Conservation (phyloP, 2,113 vertebrate genomes). For the Myotis davidii region DNA sequence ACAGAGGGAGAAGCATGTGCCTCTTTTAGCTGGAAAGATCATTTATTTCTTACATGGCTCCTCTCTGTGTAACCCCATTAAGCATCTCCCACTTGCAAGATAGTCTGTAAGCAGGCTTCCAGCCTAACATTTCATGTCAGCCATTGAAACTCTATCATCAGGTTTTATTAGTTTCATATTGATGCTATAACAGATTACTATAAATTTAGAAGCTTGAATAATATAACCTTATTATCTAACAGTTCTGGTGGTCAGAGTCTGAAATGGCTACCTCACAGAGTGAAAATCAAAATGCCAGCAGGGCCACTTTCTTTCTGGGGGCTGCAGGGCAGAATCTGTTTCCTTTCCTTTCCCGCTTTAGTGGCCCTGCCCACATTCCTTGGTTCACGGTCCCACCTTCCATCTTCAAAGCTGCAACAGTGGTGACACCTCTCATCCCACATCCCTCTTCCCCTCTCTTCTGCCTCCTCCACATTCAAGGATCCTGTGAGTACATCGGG, state of each 20-base stretch:
- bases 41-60: not conserved
- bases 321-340: not conserved
- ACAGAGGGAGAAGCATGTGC: not conserved
- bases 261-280: not conserved
- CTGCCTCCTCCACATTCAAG: not conserved
- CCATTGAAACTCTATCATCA: not conserved
- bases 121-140: not conserved
- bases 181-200: not conserved
- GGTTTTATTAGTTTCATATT: not conserved
- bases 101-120: not conserved
- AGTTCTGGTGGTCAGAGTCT: not conserved
- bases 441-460: not conserved
- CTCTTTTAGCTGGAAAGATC: not conserved
- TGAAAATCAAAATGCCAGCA: not conserved
- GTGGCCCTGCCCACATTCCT: not conserved
- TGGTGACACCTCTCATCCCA: not conserved
- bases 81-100: not conserved
- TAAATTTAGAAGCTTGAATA: not conserved
- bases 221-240: not conserved
- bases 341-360: not conserved
- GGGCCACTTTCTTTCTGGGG: not conserved
- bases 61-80: not conserved
- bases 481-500: not conserved
- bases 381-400: not conserved
- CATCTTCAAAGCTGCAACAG: not conserved